phyloP scores from a whole-genome alignment of 2,797 vertebrate genomes.

The Mus spretus region DNA sequence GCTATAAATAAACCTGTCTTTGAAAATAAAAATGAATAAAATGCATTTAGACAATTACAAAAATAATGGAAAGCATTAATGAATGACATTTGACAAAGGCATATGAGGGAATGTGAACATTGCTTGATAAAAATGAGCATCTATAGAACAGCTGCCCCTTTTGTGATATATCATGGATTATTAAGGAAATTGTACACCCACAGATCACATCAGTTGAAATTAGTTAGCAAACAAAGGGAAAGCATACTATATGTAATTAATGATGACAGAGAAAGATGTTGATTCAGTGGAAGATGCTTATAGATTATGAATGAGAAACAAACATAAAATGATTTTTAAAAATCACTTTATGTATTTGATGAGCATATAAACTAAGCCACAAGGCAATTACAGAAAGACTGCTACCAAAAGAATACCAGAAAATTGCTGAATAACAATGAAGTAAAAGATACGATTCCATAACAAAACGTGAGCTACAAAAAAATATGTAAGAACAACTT shows the following conservation, averaged over 20 bases:
- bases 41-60: slow-evolving; percentile 84
- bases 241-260: slow-evolving; percentile 71
- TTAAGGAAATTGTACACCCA: slow-evolving; percentile 82
- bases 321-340: slow-evolving; percentile 73
- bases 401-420: not conserved
- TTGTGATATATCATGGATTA: slow-evolving; percentile 83
- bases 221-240: slow-evolving; percentile 73
- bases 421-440: not conserved
- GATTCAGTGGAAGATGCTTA: slow-evolving; percentile 64
- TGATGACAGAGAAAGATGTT: slow-evolving; percentile 76
- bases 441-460: not conserved
- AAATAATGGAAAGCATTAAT: slow-evolving; percentile 79
- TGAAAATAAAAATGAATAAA: slow-evolving; percentile 85
- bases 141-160: slow-evolving; percentile 76
- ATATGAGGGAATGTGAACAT: slow-evolving; percentile 47
- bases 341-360: not conserved
- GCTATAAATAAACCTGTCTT: slow-evolving; percentile 76
- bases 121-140: slow-evolving; percentile 80
- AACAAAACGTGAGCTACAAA: not conserved
- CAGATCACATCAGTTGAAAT: slow-evolving; percentile 74
- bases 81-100: slow-evolving; percentile 77
- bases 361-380: not conserved
- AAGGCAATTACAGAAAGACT: not conserved
- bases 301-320: slow-evolving; percentile 74
- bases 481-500: not conserved